A percentile compares a stretch with the other conserved stretches of the same genome.
phyloP scores from a whole-genome alignment of 2,888 invertebrate species.

The Eupithecia insigniata region DNA sequence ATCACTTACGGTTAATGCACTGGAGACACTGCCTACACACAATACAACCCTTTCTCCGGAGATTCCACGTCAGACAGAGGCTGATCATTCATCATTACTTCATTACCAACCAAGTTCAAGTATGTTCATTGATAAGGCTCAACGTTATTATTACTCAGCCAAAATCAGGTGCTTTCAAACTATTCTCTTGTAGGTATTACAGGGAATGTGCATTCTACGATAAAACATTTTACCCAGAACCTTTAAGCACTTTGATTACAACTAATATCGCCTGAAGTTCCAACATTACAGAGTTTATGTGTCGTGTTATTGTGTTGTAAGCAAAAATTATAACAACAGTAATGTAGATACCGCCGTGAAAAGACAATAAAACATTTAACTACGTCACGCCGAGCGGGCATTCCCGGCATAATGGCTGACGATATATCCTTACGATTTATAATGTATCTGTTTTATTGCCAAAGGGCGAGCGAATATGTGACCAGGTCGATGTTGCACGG shows the following conservation, averaged over 20 bases:
- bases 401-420: conserved; percentile 69
- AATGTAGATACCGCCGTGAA: conserved; percentile 72
- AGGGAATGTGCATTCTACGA: conserved; percentile 13
- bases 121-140: conserved; percentile 42
- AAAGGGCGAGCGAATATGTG: conserved; percentile 58
- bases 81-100: conserved; percentile 58
- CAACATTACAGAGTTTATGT: conserved; percentile 58
- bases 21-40: conserved; percentile 51
- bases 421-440: conserved; percentile 76
- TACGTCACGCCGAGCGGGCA: conserved; percentile 71
- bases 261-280: conserved; percentile 53
- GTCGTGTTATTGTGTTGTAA: conserved; percentile 59
- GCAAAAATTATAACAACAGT: conserved; percentile 69
- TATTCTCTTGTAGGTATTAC: background rate
- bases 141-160: background rate
- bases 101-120: too few species aligned
- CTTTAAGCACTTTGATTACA: conserved; percentile 43
- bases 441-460: conserved; percentile 77
- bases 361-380: conserved; percentile 78
- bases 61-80: conserved; percentile 55
- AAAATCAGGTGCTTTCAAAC: background rate
- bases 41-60: conserved; percentile 68
- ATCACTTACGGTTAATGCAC: conserved; percentile 75
- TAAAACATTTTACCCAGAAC: conserved; percentile 38
- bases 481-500: conserved; percentile 28